Conservation (phyloP, 2,113 vertebrate genomes). For the Gymnarchus niloticus region DNA sequence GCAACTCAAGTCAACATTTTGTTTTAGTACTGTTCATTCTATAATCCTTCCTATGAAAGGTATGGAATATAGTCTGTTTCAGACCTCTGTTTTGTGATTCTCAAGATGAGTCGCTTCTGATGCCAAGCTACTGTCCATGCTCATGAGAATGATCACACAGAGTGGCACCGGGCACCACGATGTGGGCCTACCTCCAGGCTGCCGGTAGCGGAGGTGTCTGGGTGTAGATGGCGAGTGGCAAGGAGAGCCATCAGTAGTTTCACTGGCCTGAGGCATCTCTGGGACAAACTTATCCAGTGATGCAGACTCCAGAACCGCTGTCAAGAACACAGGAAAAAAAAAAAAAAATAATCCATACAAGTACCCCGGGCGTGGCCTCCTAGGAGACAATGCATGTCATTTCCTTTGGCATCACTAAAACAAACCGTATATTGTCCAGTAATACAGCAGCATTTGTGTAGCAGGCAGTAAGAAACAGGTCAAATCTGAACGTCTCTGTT, state of each 20-base stretch:
- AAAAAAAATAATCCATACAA: not conserved
- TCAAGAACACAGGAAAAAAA: conserved; percentile 28
- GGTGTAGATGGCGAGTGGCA: conserved; percentile 88
- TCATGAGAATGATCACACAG: not conserved
- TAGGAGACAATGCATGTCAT: not conserved
- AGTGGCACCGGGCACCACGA: not conserved
- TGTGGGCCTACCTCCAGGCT: conserved; percentile 72
- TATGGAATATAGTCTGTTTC: too few relatives aligned
- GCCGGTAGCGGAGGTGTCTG: conserved; percentile 84
- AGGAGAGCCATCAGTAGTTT: conserved; percentile 77
- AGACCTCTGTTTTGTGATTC: not conserved
- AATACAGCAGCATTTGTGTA: too few relatives aligned
- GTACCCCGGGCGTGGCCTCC: not conserved
- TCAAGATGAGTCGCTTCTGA: not conserved
- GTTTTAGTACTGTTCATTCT: too few relatives aligned
- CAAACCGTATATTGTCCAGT: too few relatives aligned
- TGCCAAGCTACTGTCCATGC: not conserved
- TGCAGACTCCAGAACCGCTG: conserved; percentile 80
- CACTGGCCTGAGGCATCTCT: conserved; percentile 70
- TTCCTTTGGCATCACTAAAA: too few relatives aligned
- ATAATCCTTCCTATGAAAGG: too few relatives aligned
- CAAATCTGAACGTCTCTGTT: too few relatives aligned
- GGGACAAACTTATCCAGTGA: conserved; percentile 77
- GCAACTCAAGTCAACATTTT: too few relatives aligned
- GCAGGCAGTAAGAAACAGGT: too few relatives aligned